Base-by-base conservation (phyloP, 2,888 invertebrate species). In the Camptogramma bilineatum region DNA sequence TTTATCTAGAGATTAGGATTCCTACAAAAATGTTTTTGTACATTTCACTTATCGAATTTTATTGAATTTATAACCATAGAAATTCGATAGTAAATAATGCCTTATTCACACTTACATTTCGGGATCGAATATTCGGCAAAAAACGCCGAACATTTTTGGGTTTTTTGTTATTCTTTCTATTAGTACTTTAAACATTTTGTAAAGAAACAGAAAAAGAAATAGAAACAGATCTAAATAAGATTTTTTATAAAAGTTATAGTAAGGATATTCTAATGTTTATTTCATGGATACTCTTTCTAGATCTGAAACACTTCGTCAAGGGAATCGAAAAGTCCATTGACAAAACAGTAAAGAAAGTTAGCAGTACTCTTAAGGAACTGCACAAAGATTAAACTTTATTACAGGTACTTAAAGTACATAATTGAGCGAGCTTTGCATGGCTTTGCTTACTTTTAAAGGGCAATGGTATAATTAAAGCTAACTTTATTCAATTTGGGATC, bases 311-410 rank as follows among this genome's bases (percentile, higher is more conserved):
- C 58, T 74, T 91, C 66, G 75, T 90, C 64, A 85, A 85, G 75
- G 74, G 81, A 42, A 75, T 84, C 58, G 86, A 88, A 80, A 86
- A 87, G 69, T 70, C 83, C 17, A 77, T 90, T 62, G 86, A 90
- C 75, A 90, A 88, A 76, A 88, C 90, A 1, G 56, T 87, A 64
- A 85, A 84, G 73, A 81, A 77, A 19, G 78, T 91, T 70, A 80
- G 71, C 74, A 85, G 89, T 80, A 80, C 73, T 50, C 64, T 91
- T 60, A 86, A 88, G 79, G 83, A 87, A 42, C 79, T 86, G 42
- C 88, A 86, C 71, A 79, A 74, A 72, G 83, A 86, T 73, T 84
- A 82, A 74, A 68, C 70, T 55, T 71, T 65, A 73, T 76, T 56
- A 56, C 78, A 80, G 78, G 81, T 81, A 81, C 67, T 70, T 70